Evolutionary conservation across 2,113 vertebrate species (phyloP), one percentile per base, ranked within the genome.

Genomic region (Recurvirostra avosetta): DNA sequence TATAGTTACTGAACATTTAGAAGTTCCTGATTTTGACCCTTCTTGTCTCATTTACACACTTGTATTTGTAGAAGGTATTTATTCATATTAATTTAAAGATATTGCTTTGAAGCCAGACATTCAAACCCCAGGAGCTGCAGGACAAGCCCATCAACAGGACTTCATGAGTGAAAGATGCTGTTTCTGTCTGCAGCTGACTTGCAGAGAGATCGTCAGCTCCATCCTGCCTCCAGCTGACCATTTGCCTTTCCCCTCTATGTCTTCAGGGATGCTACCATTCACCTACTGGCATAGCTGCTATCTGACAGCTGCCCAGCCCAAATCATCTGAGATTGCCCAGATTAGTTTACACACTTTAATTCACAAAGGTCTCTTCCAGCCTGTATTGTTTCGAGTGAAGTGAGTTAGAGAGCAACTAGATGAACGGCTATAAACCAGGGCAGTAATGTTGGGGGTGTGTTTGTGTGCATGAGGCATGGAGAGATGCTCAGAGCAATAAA

Each of bases 361-460:
- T 68, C 55, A 55, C 27, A 62, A 50, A 83, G 53, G 8, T 68
- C 5, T 82, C 32, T 65, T 75, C 71, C 53, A 14, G 15, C 8
- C 15, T 45, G 8, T 17, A 11, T n/a, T 75, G 21, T 68, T 94
- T 90, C 45, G 30, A 73, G 6, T 23, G 22, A 40, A 62, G 4
- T 18, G 30, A 21, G 5, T 36, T 36, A 53, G 36, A 77, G 30
- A 62, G 30, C 8, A 66, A 72, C 65, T 58, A 21, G 19, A 15
- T 1, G 1, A 66, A 36, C 30, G 79, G 29, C 8, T 83, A 6
- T 17, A 50, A 86, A 50, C 22, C 47, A 49, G 27, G 56, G 20
- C 4, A 1, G 45, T 49, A 49, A 53, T 1, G 1, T 21, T 5
- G 2, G 4, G 34, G 12, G 6, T 15, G 11, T 65, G 16, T 61